Evolutionary conservation across 2,888 invertebrate genomes (phyloP).

Genomic region (Erebia epiphron): DNA sequence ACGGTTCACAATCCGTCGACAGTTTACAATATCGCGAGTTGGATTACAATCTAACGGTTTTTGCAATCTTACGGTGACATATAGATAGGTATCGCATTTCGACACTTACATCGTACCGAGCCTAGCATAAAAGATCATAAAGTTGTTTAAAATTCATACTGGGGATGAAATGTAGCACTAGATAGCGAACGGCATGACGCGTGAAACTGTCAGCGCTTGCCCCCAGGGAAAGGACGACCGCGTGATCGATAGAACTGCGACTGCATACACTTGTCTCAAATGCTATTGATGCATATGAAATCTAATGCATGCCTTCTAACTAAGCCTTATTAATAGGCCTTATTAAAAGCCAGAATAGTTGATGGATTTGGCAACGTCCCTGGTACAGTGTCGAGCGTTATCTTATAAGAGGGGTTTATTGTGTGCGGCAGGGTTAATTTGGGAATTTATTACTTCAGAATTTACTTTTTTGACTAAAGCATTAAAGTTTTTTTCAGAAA

Average conservation of each 20-base stretch:
- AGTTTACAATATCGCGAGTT: no score
- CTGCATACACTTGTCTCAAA: conserved; percentile 20
- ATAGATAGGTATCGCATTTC: not conserved
- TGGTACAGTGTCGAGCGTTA: no score
- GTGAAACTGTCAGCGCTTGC: conserved; percentile 34
- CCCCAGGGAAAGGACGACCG: conserved; percentile 33
- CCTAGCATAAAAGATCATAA: conserved; percentile 3
- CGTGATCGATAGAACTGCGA: conserved; percentile 37
- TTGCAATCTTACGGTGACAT: no score
- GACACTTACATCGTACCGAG: not conserved
- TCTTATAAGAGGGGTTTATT: no score
- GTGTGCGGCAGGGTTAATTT: no score
- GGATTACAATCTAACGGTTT: no score
- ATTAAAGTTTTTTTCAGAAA: no score
- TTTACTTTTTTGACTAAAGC: no score
- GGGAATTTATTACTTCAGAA: no score
- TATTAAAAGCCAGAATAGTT: not conserved
- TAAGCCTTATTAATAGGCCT: not conserved
- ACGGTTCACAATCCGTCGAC: no score
- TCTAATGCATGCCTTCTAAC: conserved; percentile 1
- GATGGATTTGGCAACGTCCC: not conserved
- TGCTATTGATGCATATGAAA: conserved; percentile 8
- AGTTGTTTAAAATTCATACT: conserved; percentile 13
- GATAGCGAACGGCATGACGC: conserved; percentile 27
- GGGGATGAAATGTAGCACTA: conserved; percentile 28